Percentiles rank a stretch among this genome's conserved stretches.
These are phyloP conservation scores for Hafferia zeledoni DNA, from an alignment of 2,797 vertebrate genomes.

Conservation along the genomic window DNA sequence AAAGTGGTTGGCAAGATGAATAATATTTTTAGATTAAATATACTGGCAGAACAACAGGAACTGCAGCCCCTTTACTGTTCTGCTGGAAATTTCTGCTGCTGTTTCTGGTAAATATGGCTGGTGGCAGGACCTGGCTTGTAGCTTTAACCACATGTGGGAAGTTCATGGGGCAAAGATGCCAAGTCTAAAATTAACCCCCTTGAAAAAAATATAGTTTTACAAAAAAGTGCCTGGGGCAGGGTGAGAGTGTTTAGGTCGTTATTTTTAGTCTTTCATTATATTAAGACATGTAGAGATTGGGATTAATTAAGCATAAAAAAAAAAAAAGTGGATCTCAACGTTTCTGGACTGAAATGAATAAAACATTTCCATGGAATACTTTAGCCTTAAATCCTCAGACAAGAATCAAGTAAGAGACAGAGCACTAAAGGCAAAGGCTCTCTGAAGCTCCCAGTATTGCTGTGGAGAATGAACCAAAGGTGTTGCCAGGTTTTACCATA, in stretches of 20 bases:
- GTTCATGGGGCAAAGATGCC: constrained; percentile 65
- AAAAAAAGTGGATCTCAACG: neutral
- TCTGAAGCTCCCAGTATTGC: neutral
- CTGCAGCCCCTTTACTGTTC: constrained; percentile 67
- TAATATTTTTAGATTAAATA: constrained; percentile 74
- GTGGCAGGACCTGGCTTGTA: constrained; percentile 75
- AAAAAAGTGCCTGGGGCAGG: constrained; percentile 52
- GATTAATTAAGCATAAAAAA: constrained; percentile 16
- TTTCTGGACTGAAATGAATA: constrained; percentile 10
- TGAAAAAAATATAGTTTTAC: neutral
- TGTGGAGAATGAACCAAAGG: neutral
- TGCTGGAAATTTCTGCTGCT: constrained; percentile 76
- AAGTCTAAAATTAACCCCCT: constrained; percentile 77
- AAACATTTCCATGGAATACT: neutral
- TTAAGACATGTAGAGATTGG: constrained; percentile 38
- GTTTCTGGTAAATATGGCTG: constrained; percentile 78
- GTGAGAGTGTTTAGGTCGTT: constrained; percentile 41
- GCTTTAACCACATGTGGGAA: constrained; percentile 78
- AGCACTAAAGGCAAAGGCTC: neutral
- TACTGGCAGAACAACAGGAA: constrained; percentile 73
- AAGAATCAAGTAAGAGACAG: neutral
- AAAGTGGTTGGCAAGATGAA: constrained; percentile 65
- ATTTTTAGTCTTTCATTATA: constrained; percentile 45
- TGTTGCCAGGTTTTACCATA: neutral
- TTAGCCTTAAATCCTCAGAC: neutral